Percentiles rank a stretch among this genome's conserved stretches.
These are phyloP conservation scores for Empis stercorea DNA, from an alignment of 2,888 invertebrate species.

Conservation along the genomic window DNA sequence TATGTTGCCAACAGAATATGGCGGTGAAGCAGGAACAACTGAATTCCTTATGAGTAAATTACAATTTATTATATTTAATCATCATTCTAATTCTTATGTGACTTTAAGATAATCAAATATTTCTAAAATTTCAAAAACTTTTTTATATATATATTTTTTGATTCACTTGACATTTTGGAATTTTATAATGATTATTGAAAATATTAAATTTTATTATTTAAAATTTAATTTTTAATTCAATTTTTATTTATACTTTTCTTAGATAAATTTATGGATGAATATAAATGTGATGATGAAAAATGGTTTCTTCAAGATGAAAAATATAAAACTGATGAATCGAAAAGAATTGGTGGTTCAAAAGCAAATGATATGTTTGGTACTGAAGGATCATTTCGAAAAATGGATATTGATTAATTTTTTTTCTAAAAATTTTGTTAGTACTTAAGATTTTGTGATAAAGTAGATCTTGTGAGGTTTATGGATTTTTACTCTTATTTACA, in stretches of 20 bases:
- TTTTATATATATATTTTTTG: too few relatives aligned
- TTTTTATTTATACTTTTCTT: neutral
- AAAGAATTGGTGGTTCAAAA: slow-evolving; percentile 10
- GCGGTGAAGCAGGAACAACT: slow-evolving; percentile 9
- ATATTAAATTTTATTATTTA: too few relatives aligned
- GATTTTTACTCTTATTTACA: too few relatives aligned
- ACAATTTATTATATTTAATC: too few relatives aligned
- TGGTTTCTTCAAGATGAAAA: slow-evolving; percentile 11
- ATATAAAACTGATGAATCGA: slow-evolving; percentile 12
- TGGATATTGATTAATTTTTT: slow-evolving; percentile 11
- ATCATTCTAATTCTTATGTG: too few relatives aligned
- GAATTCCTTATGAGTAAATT: neutral
- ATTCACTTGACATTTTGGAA: too few relatives aligned
- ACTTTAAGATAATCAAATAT: too few relatives aligned
- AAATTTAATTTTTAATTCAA: neutral
- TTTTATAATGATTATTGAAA: too few relatives aligned
- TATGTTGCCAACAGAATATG: slow-evolving; percentile 12
- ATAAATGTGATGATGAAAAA: neutral
- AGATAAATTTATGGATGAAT: slow-evolving; percentile 1
- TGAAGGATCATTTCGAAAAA: slow-evolving; percentile 13
- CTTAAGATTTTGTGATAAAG: too few relatives aligned
- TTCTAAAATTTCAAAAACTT: too few relatives aligned
- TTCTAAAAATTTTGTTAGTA: too few relatives aligned
- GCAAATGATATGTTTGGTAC: slow-evolving; percentile 10
- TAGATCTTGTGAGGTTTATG: too few relatives aligned